These are phyloP conservation scores for Siniperca knerii DNA, from an alignment of 2,113 vertebrate species.

Conservation along the genomic window DNA sequence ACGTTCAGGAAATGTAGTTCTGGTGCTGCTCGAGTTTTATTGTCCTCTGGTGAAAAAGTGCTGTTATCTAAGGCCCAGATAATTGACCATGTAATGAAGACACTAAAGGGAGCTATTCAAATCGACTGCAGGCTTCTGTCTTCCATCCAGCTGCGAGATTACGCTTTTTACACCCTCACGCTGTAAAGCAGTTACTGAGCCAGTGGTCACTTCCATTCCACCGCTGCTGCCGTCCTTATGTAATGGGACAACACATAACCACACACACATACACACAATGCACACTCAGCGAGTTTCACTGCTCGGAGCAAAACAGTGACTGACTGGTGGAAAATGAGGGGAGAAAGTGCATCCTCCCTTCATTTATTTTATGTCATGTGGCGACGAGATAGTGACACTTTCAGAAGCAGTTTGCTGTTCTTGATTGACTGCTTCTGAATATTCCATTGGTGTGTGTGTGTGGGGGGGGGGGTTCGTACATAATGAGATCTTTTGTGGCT, in stretches of 20 bases:
- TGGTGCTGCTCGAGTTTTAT: conserved; percentile 14
- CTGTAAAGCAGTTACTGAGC: conserved; percentile 50
- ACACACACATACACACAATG: conserved; percentile 25
- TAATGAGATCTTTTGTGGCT: conserved; percentile 18
- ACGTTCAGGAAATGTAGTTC: conserved; percentile 3
- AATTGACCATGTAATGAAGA: conserved; percentile 56
- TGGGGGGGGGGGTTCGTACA: background rate
- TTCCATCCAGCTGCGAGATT: conserved; percentile 48
- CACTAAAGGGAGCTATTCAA: conserved; percentile 33
- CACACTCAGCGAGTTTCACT: conserved; percentile 55
- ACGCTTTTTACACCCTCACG: conserved; percentile 42
- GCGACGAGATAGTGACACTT: conserved; percentile 35
- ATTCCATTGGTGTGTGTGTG: conserved; percentile 24
- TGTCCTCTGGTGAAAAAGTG: conserved; percentile 32
- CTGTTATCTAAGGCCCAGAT: conserved; percentile 42
- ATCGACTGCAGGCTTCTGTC: conserved; percentile 30
- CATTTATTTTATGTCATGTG: conserved; percentile 30
- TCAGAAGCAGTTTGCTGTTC: conserved; percentile 4
- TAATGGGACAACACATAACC: conserved; percentile 39
- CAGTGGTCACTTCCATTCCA: conserved; percentile 51
- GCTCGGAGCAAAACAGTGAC: conserved; percentile 45
- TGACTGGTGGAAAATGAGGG: conserved; percentile 31
- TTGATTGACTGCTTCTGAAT: conserved; percentile 41
- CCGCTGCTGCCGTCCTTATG: conserved; percentile 55
- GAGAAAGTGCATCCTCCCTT: conserved; percentile 28